Evolutionary conservation across 2,888 invertebrate genomes (phyloP), one percentile per base, ranked within the genome.

Genomic region (Phaonia tiefii): DNA sequence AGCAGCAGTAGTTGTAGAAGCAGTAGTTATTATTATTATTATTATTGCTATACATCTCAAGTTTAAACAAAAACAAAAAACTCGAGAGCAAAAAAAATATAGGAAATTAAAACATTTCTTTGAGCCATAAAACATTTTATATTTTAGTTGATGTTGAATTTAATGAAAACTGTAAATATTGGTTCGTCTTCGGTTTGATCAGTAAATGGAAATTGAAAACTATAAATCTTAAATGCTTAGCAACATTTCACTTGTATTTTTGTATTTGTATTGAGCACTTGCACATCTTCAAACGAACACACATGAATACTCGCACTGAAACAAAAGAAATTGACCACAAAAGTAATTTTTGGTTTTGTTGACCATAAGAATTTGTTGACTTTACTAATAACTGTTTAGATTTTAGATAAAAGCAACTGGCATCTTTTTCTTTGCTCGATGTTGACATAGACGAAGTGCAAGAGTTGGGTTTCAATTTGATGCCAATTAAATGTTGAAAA

Each of bases 371-470:
- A 73, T 63, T 76, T 80, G 58, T 80, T 75, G 81, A 78, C 75
- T 78, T 60, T 72, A 75, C 78, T 81, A 81, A 78, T 81, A 81
- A 78, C 78, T 78, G 69, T 78, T 81, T 81, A 75, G 78, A 72
- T 58, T 73, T 49, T 25, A 75, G 75, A 75, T 78, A 72, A 75
- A 60, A 78, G 72, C 67, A 72, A 44, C n/a, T n/a, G n/a, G n/a
- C n/a, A n/a, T n/a, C n/a, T n/a, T n/a, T n/a, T n/a, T n/a, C n/a
- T n/a, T n/a, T n/a, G 71, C 46, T 75, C 58, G 31, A 17, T 75
- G 37, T 49, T 73, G 51, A 31, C 22, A 2, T 25, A 2, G 49
- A 31, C 67, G 60, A 75, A 3, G 56, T 67, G 2, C 15, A 10
- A 75, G 75, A 51, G 81, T 81, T 78, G 69, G 65, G 78, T 78